Percentiles rank a stretch among this genome's conserved stretches.
phyloP scores from a whole-genome alignment of 1,140 invertebrate species.

The Aphis craccivora region DNA sequence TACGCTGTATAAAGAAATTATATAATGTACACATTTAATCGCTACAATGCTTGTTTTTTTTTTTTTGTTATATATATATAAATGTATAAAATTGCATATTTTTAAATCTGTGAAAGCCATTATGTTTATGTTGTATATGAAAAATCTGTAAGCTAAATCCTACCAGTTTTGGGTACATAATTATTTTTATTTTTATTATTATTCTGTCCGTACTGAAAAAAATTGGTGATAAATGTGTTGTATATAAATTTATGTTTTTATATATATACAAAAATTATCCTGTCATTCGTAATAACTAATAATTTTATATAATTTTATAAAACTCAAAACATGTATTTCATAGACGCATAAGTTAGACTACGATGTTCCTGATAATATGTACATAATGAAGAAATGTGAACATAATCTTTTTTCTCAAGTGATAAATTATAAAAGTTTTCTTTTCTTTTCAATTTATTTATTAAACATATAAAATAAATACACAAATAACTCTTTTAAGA shows the following conservation, averaged over 20 bases:
- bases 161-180: slow-evolving; percentile 49
- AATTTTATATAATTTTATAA: slow-evolving; percentile 37
- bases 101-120: slow-evolving; percentile 49
- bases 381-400: slow-evolving; percentile 52
- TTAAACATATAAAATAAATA: background rate
- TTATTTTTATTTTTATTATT: slow-evolving; percentile 55
- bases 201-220: slow-evolving; percentile 44
- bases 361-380: slow-evolving; percentile 53
- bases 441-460: slow-evolving; percentile 25
- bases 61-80: slow-evolving; percentile 34
- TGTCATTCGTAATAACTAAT: slow-evolving; percentile 41
- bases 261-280: slow-evolving; percentile 32
- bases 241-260: slow-evolving; percentile 38
- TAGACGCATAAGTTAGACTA: slow-evolving; percentile 52
- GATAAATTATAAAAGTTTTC: slow-evolving; percentile 43
- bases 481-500: background rate
- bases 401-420: slow-evolving; percentile 28
- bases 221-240: slow-evolving; percentile 46
- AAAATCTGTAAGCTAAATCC: slow-evolving; percentile 51
- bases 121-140: slow-evolving; percentile 55
- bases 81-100: slow-evolving; percentile 58
- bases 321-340: background rate
- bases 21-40: slow-evolving; percentile 51
- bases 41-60: slow-evolving; percentile 49
- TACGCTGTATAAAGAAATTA: slow-evolving; percentile 58